Evolutionary conservation across 2,797 vertebrate species (phyloP).

Genomic region (Coilia nasus): DNA sequence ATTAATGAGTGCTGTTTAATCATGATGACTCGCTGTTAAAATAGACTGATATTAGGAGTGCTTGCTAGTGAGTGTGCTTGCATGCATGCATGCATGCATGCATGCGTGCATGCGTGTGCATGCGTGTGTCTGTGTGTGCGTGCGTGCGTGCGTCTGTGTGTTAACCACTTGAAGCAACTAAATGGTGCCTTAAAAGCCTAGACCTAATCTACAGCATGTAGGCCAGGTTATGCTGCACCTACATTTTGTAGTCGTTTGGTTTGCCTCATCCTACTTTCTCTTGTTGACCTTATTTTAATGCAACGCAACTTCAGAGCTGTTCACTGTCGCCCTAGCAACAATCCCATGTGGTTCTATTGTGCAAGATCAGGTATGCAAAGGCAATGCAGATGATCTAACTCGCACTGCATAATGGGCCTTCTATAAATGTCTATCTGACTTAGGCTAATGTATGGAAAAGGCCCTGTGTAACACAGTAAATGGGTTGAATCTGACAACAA

Average conservation of each 20-base stretch:
- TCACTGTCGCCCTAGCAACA: slow-evolving; percentile 6
- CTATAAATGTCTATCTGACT: neutral
- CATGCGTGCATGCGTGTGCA: neutral
- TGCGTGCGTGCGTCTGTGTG: neutral
- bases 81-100: no score
- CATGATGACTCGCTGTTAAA: no score
- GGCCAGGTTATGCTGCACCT: neutral
- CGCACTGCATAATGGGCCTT: no score
- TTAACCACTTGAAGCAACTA: neutral
- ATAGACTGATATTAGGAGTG: no score
- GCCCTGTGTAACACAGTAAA: neutral
- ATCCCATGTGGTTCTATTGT: neutral
- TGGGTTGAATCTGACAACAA: neutral
- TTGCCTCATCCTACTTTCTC: neutral
- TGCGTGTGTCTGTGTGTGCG: neutral
- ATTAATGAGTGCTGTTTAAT: neutral
- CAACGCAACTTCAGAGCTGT: neutral
- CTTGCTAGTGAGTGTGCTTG: no score
- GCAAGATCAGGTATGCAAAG: neutral
- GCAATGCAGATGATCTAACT: neutral
- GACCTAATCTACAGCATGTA: neutral
- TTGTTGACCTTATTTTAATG: slow-evolving; percentile 18
- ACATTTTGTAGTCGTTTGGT: neutral
- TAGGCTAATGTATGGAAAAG: neutral
- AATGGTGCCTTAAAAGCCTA: neutral